A percentile compares a stretch with the other conserved stretches of the same genome.
These are phyloP conservation scores for Acanthiza pusilla DNA, from an alignment of 2,797 vertebrate species.

Conservation along the genomic window DNA sequence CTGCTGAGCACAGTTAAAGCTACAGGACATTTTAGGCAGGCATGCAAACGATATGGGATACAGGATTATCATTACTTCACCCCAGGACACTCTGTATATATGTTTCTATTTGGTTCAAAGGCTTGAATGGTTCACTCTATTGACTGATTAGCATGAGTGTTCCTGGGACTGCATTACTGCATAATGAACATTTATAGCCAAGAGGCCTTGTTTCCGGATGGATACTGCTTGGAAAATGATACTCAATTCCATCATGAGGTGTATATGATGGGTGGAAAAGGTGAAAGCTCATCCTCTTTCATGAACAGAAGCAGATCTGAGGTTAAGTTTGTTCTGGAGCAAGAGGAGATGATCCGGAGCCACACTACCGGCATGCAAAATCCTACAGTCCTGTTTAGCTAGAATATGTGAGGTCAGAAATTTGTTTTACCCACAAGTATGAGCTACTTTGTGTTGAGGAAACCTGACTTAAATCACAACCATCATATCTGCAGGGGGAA, in stretches of 20 bases:
- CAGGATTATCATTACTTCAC: too few species aligned
- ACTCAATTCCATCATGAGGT: not conserved
- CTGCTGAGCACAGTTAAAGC: too few species aligned
- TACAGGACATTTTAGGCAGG: too few species aligned
- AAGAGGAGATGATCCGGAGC: not conserved
- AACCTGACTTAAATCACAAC: not conserved
- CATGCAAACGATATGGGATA: too few species aligned
- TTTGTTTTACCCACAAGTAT: not conserved
- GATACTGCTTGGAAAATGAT: not conserved
- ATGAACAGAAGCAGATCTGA: not conserved
- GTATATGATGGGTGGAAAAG: not conserved
- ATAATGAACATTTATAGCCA: not conserved
- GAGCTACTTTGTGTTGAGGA: not conserved
- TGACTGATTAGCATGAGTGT: not conserved
- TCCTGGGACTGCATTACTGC: not conserved
- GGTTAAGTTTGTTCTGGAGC: not conserved
- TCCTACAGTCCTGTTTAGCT: not conserved
- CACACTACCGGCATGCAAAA: accelerated
- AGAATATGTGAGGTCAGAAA: not conserved
- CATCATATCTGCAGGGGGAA: not conserved
- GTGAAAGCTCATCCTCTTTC: not conserved
- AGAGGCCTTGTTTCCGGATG: not conserved
- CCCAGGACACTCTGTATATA: not conserved
- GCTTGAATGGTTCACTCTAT: not conserved
- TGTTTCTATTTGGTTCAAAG: not conserved